These are phyloP conservation scores for Apteryx mantelli DNA, from an alignment of 2,113 vertebrate genomes.

Conservation along the genomic window DNA sequence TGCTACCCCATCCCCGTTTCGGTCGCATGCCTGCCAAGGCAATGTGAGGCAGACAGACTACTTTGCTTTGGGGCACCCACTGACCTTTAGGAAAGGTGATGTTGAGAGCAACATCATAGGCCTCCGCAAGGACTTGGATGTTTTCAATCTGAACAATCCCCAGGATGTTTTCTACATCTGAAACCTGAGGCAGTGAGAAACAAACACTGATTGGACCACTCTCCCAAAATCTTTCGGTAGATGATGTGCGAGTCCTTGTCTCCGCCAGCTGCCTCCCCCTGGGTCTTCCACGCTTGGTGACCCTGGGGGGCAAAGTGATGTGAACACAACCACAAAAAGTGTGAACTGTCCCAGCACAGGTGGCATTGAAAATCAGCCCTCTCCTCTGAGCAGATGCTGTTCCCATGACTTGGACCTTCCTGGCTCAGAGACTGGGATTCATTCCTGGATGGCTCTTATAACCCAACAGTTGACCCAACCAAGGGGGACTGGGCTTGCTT, in stretches of 20 bases:
- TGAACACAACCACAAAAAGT: neutral
- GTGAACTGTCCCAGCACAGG: neutral
- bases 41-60: neutral
- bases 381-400: neutral
- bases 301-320: neutral
- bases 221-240: neutral
- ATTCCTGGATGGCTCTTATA: too few species aligned
- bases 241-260: neutral
- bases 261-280: neutral
- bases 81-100: constrained; percentile 87
- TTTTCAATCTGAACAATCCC: constrained; percentile 88
- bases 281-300: neutral
- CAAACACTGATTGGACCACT: neutral
- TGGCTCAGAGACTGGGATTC: too few species aligned
- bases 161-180: constrained; percentile 85
- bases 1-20: neutral
- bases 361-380: neutral
- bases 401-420: too few species aligned
- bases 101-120: constrained; percentile 84
- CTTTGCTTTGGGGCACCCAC: neutral
- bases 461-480: too few species aligned
- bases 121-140: constrained; percentile 84
- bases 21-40: neutral
- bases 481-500: too few species aligned
- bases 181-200: constrained; percentile 78